A percentile compares a stretch with the other conserved stretches of the same genome.
Conservation (phyloP, 2,888 invertebrate genomes). For the Sisyra terminalis region DNA sequence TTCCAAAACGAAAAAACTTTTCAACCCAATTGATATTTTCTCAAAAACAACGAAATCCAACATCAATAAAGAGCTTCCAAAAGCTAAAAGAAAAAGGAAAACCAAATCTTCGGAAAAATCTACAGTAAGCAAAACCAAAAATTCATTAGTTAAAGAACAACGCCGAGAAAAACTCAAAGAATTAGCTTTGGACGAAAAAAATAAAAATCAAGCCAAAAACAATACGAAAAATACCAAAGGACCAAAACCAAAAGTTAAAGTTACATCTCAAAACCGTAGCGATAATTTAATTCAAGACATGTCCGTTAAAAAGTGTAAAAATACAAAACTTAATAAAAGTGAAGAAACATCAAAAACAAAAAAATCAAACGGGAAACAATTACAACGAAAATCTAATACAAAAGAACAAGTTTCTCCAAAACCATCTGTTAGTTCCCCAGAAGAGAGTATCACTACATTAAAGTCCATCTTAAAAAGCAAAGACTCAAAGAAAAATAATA, state of each 20-base stretch:
- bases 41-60: background rate
- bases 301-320: background rate
- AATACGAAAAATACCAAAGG: background rate
- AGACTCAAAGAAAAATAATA: too few relatives aligned
- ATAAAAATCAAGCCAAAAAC: background rate
- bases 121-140: background rate
- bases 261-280: background rate
- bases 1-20: too few relatives aligned
- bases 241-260: constrained; percentile 4
- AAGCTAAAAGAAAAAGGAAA: background rate
- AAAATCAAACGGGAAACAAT: too few relatives aligned
- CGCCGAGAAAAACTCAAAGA: constrained; percentile 2
- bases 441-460: too few relatives aligned
- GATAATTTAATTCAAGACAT: constrained; percentile 1
- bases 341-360: background rate
- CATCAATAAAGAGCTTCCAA: background rate
- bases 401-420: too few relatives aligned
- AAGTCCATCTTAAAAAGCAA: too few relatives aligned
- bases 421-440: too few relatives aligned
- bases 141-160: background rate
- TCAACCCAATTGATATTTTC: too few relatives aligned
- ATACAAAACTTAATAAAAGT: background rate
- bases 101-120: background rate
- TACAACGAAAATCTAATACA: too few relatives aligned
- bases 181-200: background rate